These are phyloP conservation scores for Phenganax stokvisi DNA, from an alignment of 92 coral and sea anemone species.

Conservation along the genomic window DNA sequence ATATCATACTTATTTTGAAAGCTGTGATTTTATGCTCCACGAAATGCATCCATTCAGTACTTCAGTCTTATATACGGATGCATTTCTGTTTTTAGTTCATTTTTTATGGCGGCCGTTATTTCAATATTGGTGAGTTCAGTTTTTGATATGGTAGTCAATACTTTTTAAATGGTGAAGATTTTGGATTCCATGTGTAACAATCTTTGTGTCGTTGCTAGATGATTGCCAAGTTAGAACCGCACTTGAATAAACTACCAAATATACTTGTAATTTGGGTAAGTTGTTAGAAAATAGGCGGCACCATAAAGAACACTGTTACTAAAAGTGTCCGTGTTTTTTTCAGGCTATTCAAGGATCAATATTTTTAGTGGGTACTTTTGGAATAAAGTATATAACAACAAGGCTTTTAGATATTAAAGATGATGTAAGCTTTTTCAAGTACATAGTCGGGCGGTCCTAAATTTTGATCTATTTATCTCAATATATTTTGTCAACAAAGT, in stretches of 20 bases:
- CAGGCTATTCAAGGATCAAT: constrained; percentile 68
- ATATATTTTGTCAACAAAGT: neutral
- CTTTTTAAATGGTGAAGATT: neutral
- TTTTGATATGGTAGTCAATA: neutral
- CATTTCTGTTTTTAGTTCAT: constrained; percentile 58
- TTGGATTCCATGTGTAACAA: neutral
- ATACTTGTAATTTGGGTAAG: constrained; percentile 78
- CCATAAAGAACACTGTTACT: neutral
- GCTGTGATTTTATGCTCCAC: neutral
- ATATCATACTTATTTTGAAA: neutral
- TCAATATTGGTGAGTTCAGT: constrained; percentile 67
- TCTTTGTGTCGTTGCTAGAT: constrained; percentile 41
- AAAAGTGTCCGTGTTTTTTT: neutral
- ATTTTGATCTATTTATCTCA: neutral
- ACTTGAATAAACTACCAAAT: constrained; percentile 62
- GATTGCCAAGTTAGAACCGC: constrained; percentile 62
- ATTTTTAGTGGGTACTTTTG: constrained; percentile 70
- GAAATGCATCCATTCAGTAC: no score
- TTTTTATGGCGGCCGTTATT: constrained; percentile 82
- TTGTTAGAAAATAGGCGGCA: constrained; percentile 50
- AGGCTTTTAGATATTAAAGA: constrained; percentile 74
- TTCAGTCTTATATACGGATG: neutral
- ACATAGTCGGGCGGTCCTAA: neutral
- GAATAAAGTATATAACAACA: constrained; percentile 75
- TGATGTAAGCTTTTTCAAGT: constrained; percentile 60